These are phyloP conservation scores for Pardosa pseudoannulata DNA, from an alignment of 2,888 invertebrate genomes.

Conservation along the genomic window DNA sequence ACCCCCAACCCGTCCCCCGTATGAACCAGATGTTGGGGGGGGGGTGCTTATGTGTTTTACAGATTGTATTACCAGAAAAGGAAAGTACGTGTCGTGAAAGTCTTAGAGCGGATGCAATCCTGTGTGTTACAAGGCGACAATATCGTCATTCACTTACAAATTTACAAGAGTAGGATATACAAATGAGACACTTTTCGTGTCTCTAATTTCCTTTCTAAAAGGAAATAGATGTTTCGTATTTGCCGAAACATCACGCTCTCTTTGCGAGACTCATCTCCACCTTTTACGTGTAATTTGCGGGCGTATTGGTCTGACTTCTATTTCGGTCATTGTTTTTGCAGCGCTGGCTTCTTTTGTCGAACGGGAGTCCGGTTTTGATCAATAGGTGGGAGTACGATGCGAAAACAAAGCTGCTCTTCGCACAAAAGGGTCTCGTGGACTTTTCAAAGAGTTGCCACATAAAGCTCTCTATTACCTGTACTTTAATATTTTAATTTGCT, in stretches of 20 bases:
- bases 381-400: neutral
- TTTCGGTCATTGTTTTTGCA: neutral
- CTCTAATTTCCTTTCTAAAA: conserved; percentile 38
- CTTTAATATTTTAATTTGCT: neutral
- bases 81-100: conserved; percentile 52
- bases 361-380: neutral
- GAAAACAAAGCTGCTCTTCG: neutral
- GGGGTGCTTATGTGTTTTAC: conserved; percentile 41
- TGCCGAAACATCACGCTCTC: conserved; percentile 14
- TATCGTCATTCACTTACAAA: neutral
- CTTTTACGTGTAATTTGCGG: conserved; percentile 34
- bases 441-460: neutral
- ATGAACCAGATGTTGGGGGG: neutral
- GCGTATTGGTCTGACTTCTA: neutral
- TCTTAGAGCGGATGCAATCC: conserved; percentile 12
- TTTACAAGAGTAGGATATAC: conserved; percentile 16
- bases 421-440: neutral
- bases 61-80: conserved; percentile 55
- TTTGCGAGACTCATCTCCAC: conserved; percentile 21
- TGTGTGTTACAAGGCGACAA: neutral
- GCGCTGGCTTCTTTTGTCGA: neutral
- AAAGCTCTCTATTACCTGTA: neutral
- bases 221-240: conserved; percentile 39
- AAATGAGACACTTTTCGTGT: conserved; percentile 51
- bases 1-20: neutral